Conservation (phyloP, 2,113 vertebrate species). For the Mastomys coucha region DNA sequence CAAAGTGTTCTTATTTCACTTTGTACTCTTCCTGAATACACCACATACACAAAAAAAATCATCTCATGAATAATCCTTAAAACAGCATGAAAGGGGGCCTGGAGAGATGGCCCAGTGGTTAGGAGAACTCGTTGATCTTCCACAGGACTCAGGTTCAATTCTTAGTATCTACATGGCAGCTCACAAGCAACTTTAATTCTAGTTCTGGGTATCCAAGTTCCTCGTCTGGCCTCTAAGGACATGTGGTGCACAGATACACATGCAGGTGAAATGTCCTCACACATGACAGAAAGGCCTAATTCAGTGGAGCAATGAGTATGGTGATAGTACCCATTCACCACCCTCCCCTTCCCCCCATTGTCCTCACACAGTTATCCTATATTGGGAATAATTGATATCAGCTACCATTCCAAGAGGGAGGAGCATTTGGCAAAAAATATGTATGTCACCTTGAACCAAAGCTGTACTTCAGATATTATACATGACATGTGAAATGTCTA, state of each 20-base stretch:
- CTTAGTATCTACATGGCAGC: neutral
- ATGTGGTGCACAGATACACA: neutral
- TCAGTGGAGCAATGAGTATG: neutral
- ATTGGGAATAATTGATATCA: neutral
- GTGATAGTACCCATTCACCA: rapidly evolving
- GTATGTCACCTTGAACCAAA: neutral
- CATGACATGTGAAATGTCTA: neutral
- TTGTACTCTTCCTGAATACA: neutral
- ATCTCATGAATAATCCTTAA: neutral
- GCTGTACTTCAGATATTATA: neutral
- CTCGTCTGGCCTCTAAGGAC: neutral
- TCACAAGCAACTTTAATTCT: neutral
- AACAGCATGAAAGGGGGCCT: neutral
- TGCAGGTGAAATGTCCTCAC: neutral
- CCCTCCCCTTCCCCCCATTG: neutral
- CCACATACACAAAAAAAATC: neutral
- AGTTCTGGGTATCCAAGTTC: neutral
- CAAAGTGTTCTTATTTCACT: neutral
- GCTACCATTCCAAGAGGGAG: neutral
- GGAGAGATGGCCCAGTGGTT: neutral
- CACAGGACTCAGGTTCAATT: neutral
- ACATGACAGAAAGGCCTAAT: neutral
- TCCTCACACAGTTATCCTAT: neutral
- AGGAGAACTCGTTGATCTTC: neutral
- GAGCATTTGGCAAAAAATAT: neutral